A percentile compares a stretch with the other conserved stretches of the same genome.
Evolutionary conservation across 2,888 invertebrate species (phyloP).

Genomic region (Odontomyia ornata): DNA sequence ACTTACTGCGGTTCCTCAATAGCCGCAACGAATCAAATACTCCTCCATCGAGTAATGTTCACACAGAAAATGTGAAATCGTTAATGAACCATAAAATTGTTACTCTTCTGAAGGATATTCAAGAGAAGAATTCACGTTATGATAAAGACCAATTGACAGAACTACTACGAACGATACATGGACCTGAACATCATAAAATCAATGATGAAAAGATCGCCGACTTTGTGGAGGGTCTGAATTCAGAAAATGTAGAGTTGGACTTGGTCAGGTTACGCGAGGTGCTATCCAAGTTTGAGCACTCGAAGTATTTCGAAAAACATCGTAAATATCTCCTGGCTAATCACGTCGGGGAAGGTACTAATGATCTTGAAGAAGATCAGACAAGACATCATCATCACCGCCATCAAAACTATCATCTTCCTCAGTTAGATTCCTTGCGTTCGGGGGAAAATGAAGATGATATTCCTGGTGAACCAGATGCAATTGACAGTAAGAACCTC

Average conservation of each 20-base stretch:
- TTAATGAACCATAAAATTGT: constrained; percentile 52
- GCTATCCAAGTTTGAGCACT: constrained; percentile 56
- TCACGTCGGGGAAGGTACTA: not conserved
- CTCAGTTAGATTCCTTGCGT: not conserved
- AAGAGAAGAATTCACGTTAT: constrained; percentile 56
- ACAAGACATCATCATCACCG: constrained; percentile 2
- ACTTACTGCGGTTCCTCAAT: constrained; percentile 58
- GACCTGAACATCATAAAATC: constrained; percentile 54
- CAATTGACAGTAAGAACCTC: not conserved
- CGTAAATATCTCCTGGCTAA: not conserved
- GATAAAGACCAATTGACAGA: constrained; percentile 58
- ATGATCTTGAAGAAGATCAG: constrained; percentile 43
- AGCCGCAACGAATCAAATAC: constrained; percentile 50
- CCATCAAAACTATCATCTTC: not conserved
- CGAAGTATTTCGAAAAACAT: constrained; percentile 50
- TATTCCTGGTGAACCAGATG: not conserved
- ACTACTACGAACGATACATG: constrained; percentile 57
- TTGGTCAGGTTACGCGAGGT: constrained; percentile 57
- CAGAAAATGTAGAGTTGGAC: constrained; percentile 59
- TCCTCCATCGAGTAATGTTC: constrained; percentile 35
- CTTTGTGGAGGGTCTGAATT: constrained; percentile 60
- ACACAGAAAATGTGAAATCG: constrained; percentile 53
- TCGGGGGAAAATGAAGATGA: not conserved
- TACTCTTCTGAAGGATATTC: constrained; percentile 51
- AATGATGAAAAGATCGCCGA: constrained; percentile 59